Percentiles rank a stretch among this genome's conserved stretches.
Conservation (phyloP, 2,797 vertebrate genomes). For the Miichthys miiuy region DNA sequence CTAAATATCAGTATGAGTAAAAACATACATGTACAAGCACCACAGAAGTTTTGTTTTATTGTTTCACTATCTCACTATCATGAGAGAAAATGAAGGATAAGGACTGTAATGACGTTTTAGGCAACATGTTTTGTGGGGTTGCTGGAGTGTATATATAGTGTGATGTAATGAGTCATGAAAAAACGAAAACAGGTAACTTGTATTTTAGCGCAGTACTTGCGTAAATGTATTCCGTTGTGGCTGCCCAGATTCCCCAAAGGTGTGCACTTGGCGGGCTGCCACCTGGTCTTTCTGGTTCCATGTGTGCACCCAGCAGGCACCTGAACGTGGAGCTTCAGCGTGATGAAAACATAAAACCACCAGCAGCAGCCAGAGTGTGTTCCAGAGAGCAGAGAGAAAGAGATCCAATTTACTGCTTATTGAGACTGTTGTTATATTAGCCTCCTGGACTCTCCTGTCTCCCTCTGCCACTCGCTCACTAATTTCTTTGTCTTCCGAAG, state of each 20-base stretch:
- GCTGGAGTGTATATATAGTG: not conserved
- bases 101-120: not conserved
- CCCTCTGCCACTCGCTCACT: conserved; percentile 36
- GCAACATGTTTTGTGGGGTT: not conserved
- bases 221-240: conserved; percentile 11
- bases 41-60: not conserved
- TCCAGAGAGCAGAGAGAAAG: conserved; percentile 45
- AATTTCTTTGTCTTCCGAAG: conserved; percentile 51
- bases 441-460: conserved; percentile 47
- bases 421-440: conserved; percentile 66
- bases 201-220: not conserved
- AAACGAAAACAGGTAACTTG: too few relatives aligned
- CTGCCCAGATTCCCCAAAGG: conserved; percentile 38
- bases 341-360: conserved; percentile 62
- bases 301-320: conserved; percentile 27
- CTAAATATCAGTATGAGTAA: too few relatives aligned
- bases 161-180: not conserved
- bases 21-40: not conserved
- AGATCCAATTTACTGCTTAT: conserved; percentile 73
- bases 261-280: conserved; percentile 21
- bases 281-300: conserved; percentile 32
- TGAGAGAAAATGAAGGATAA: not conserved
- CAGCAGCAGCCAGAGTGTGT: conserved; percentile 47
- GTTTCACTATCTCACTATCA: not conserved
- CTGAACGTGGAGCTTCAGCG: conserved; percentile 35